Percentiles rank a stretch among this genome's conserved stretches.
phyloP scores from a whole-genome alignment of 2,888 invertebrate genomes.

The Agonopterix heracliana region DNA sequence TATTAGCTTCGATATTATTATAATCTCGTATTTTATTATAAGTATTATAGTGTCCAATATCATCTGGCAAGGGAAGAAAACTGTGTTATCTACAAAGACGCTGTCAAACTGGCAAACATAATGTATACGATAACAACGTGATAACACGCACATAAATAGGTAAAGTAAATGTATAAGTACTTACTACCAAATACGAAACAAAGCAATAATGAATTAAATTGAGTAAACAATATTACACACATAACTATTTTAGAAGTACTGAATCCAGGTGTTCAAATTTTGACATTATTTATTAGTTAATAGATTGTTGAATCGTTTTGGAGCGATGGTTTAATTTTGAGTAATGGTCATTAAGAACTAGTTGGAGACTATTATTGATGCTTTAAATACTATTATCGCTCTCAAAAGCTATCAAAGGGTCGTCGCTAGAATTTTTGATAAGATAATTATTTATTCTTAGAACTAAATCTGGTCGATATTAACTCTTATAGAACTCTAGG shows the following conservation, averaged over 20 bases:
- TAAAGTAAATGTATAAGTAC: neutral
- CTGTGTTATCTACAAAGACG: constrained; percentile 50
- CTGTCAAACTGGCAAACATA: constrained; percentile 52
- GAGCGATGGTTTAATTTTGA: neutral
- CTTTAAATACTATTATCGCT: constrained; percentile 9
- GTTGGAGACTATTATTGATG: constrained; percentile 13
- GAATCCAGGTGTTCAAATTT: neutral
- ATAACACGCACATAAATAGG: constrained; percentile 27
- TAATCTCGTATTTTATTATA: too few species aligned
- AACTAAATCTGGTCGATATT: too few species aligned
- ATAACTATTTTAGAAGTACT: neutral
- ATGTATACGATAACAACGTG: constrained; percentile 23
- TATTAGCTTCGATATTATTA: too few species aligned
- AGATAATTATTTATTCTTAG: constrained; percentile 30
- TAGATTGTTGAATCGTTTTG: neutral
- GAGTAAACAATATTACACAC: neutral
- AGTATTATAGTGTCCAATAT: too few species aligned
- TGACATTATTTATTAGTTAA: neutral
- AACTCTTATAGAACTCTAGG: too few species aligned
- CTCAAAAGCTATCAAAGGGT: constrained; percentile 31
- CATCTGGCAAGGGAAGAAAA: neutral
- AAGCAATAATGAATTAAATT: neutral
- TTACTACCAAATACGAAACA: neutral
- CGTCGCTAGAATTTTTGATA: constrained; percentile 36
- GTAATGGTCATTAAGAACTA: constrained; percentile 11